Conservation (phyloP, 2,888 invertebrate species). For the Leptopilina syphax region DNA sequence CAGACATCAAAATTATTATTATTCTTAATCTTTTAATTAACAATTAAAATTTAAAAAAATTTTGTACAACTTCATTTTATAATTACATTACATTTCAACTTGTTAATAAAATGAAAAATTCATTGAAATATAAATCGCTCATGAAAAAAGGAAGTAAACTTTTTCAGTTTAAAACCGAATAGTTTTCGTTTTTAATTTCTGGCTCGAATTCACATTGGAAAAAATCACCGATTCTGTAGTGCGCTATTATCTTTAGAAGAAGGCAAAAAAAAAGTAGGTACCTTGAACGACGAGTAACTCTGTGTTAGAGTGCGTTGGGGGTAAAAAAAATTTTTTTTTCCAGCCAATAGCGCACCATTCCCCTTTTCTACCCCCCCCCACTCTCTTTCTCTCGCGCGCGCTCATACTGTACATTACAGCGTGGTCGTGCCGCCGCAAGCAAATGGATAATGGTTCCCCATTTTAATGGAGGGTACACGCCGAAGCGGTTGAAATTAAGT, state of each 20-base stretch:
- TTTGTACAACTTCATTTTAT: no score
- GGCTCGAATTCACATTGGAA: conserved; percentile 24
- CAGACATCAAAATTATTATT: no score
- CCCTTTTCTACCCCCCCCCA: no score
- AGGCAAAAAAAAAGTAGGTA: no score
- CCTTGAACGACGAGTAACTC: conserved; percentile 37
- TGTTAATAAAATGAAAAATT: no score
- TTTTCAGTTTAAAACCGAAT: no score
- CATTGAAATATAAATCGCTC: no score
- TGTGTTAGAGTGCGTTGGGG: conserved; percentile 32
- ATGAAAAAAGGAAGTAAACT: no score
- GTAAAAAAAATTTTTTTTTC: conserved; percentile 38
- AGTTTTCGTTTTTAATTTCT: conserved; percentile 27
- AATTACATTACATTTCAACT: no score
- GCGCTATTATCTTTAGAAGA: conserved; percentile 7
- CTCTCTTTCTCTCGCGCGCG: no score
- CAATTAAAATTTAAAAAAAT: no score
- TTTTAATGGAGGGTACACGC: conserved; percentile 48
- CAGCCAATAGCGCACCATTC: conserved; percentile 12
- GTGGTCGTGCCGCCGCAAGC: conserved; percentile 42
- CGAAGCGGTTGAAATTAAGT: conserved; percentile 51
- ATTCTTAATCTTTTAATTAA: no score
- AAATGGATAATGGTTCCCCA: conserved; percentile 50
- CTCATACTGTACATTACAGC: conserved; percentile 43
- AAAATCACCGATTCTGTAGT: conserved; percentile 25